Evolutionary conservation across 1,140 invertebrate species (phyloP).

Genomic region (Spodoptera litura): DNA sequence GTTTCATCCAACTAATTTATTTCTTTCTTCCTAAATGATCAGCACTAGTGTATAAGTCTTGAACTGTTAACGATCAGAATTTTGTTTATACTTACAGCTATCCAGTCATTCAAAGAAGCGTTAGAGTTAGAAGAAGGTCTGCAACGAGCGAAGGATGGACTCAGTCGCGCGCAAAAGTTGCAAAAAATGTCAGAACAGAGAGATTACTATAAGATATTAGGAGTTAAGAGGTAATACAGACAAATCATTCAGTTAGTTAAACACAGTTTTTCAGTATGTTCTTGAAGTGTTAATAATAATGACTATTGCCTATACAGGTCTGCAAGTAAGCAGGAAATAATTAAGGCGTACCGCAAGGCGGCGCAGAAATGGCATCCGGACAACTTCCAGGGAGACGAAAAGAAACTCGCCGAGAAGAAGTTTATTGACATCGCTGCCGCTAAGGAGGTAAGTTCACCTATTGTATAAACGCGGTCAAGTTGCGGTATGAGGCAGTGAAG

Average conservation of each 20-base stretch:
- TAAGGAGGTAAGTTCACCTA: conserved; percentile 92
- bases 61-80: too few relatives aligned
- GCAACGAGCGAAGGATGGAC: conserved; percentile 95
- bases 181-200: conserved; percentile 97
- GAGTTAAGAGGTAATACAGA: conserved; percentile 84
- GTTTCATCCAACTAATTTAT: too few relatives aligned
- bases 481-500: too few relatives aligned
- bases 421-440: conserved; percentile 99
- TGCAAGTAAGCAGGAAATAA: conserved; percentile 96
- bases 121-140: conserved; percentile 93
- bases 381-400: conserved; percentile 96
- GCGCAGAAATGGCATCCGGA: conserved; percentile 99
- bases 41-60: too few relatives aligned
- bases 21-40: too few relatives aligned
- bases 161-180: conserved; percentile 95
- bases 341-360: conserved; percentile 98
- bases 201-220: conserved; percentile 99
- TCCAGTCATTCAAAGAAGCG: conserved; percentile 95
- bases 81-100: conserved; percentile 87
- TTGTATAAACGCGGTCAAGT: too few relatives aligned
- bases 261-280: too few relatives aligned
- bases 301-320: conserved; percentile 83
- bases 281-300: too few relatives aligned
- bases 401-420: conserved; percentile 98
- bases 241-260: too few relatives aligned